Conservation (phyloP, 2,797 vertebrate species). For the Anomalospiza imberbis region DNA sequence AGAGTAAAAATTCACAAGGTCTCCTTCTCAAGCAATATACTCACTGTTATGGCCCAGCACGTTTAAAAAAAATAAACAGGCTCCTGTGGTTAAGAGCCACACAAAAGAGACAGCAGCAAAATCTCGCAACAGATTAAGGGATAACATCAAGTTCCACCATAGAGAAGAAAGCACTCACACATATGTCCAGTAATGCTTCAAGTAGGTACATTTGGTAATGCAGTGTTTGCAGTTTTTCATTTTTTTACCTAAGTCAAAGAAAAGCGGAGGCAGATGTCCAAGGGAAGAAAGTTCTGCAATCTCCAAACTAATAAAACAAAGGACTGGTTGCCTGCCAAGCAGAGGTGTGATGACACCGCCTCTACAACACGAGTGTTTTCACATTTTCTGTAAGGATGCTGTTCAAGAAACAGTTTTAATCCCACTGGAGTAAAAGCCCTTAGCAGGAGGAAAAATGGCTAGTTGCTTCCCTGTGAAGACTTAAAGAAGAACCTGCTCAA, state of each 20-base stretch:
- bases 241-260: not conserved
- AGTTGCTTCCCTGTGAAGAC: not conserved
- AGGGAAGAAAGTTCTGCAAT: not conserved
- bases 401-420: not conserved
- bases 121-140: not conserved
- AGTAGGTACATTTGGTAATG: not conserved
- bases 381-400: not conserved
- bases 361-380: not conserved
- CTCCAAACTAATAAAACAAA: not conserved
- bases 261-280: not conserved
- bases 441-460: not conserved
- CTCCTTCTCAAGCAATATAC: not conserved
- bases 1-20: not conserved
- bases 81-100: not conserved
- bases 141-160: not conserved
- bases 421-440: not conserved
- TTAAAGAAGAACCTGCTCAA: slow-evolving; percentile 20
- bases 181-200: not conserved
- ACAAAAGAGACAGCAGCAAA: not conserved
- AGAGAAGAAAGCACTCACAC: not conserved
- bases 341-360: slow-evolving; percentile 4
- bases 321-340: slow-evolving; percentile 2
- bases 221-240: not conserved
- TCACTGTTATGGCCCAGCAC: not conserved
- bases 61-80: not conserved